Conservation (phyloP, 2,888 invertebrate genomes). For the Scaptodrosophila latifasciaeformis region DNA sequence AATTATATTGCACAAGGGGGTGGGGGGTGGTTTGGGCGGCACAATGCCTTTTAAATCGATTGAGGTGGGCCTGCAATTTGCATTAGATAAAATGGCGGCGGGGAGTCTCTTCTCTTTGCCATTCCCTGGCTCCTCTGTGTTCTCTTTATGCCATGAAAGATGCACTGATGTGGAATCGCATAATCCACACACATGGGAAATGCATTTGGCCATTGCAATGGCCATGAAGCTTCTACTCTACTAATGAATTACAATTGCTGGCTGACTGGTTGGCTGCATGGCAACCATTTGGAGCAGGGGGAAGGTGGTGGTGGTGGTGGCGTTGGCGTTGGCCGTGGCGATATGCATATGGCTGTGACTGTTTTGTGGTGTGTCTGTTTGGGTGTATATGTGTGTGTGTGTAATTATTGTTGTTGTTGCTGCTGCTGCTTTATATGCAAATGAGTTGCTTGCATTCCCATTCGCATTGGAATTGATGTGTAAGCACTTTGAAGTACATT, state of each 20-base stretch:
- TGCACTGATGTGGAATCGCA: conserved; percentile 62
- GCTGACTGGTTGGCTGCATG: conserved; percentile 52
- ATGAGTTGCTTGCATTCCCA: conserved; percentile 21
- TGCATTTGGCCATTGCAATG: conserved; percentile 53
- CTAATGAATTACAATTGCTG: conserved; percentile 68
- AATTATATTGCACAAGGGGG: too few species aligned
- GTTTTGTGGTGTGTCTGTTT: conserved; percentile 1
- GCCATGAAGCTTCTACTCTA: conserved; percentile 40
- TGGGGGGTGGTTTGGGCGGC: too few species aligned
- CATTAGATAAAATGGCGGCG: conserved; percentile 62
- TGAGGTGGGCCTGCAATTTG: conserved; percentile 28
- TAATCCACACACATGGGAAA: conserved; percentile 51
- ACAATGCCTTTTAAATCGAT: too few species aligned
- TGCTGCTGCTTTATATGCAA: conserved; percentile 20
- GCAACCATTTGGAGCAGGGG: conserved; percentile 1
- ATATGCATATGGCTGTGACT: too few species aligned
- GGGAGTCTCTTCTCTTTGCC: conserved; percentile 20
- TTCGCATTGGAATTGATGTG: conserved; percentile 46
- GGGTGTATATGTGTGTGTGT: conserved; percentile 21
- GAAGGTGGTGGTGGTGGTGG: conserved; percentile 1
- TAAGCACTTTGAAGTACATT: conserved; percentile 70
- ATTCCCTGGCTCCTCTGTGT: background rate
- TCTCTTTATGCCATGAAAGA: conserved; percentile 9
- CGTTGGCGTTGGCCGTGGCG: conserved; percentile 8
- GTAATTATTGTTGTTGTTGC: conserved; percentile 62